Evolutionary conservation across 2,797 vertebrate species (phyloP).

Genomic region (Enoplosus armatus): DNA sequence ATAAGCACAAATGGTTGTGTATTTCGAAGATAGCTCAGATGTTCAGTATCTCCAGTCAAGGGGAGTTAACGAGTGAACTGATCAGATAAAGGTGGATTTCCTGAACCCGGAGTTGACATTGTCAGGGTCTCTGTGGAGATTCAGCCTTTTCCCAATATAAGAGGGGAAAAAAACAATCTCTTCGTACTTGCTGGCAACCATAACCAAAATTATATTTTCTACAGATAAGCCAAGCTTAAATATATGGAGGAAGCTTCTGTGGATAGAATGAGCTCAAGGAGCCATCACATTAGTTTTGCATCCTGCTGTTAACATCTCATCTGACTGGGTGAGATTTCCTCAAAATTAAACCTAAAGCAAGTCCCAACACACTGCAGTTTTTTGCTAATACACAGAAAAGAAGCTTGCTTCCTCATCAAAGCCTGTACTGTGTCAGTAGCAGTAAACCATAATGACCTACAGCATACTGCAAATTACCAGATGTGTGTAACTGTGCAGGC

Average conservation of each 20-base stretch:
- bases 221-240: slow-evolving; percentile 22
- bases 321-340: slow-evolving; percentile 10
- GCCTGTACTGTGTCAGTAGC: not conserved
- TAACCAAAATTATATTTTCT: slow-evolving; percentile 24
- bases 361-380: not conserved
- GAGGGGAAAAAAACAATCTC: not conserved
- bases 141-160: slow-evolving; percentile 14
- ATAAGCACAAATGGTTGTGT: not conserved
- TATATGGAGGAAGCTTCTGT: slow-evolving; percentile 5
- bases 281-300: slow-evolving; percentile 26
- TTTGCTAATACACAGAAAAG: slow-evolving; percentile 24
- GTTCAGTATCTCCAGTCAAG: slow-evolving; percentile 16
- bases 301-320: slow-evolving; percentile 17
- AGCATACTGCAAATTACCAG: slow-evolving; percentile 26
- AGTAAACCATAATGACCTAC: slow-evolving; percentile 40
- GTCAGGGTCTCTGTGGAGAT: slow-evolving; percentile 50
- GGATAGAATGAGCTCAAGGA: slow-evolving; percentile 16
- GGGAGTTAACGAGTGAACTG: slow-evolving; percentile 22
- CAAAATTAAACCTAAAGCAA: slow-evolving; percentile 7
- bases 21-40: slow-evolving; percentile 13
- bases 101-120: slow-evolving; percentile 44
- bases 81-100: slow-evolving; percentile 55
- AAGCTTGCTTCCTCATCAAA: slow-evolving; percentile 37
- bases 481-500: not conserved
- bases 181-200: slow-evolving; percentile 10